phyloP scores from a whole-genome alignment of 2,113 vertebrate genomes.

The Zootoca vivipara region DNA sequence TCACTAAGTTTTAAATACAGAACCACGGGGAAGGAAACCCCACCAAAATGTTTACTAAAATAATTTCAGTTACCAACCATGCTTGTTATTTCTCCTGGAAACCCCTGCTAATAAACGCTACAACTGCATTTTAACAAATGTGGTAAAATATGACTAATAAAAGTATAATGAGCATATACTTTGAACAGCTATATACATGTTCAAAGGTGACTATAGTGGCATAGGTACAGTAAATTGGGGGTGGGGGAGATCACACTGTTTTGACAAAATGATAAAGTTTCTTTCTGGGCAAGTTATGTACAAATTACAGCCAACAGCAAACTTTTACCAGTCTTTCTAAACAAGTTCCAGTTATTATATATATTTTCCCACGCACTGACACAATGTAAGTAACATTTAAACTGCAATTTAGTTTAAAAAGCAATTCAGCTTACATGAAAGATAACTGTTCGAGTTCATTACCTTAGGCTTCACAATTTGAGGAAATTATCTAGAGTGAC shows the following conservation, averaged over 20 bases:
- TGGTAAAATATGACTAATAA: conserved; percentile 49
- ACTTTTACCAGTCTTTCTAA: conserved; percentile 24
- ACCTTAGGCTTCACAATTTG: not conserved
- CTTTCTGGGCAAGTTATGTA: not conserved
- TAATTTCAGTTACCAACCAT: conserved; percentile 70
- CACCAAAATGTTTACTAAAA: conserved; percentile 60
- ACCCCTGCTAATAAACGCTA: conserved; percentile 66
- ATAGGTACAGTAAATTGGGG: conserved; percentile 28
- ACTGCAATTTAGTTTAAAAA: not conserved
- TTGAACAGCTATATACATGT: conserved; percentile 11
- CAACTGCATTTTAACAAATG: conserved; percentile 41
- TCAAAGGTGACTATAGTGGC: conserved; percentile 15
- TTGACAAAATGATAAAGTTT: conserved; percentile 35
- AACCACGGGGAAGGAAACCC: not conserved
- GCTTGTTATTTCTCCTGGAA: conserved; percentile 76
- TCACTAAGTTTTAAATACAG: not conserved
- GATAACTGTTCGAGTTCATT: not conserved
- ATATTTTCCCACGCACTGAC: not conserved
- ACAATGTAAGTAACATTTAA: not conserved
- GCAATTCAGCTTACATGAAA: not conserved
- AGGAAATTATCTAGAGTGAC: not conserved
- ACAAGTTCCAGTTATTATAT: conserved; percentile 31
- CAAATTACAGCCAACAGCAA: conserved; percentile 2
- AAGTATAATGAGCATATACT: conserved; percentile 4
- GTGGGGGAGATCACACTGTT: conserved; percentile 24